phyloP scores from a whole-genome alignment of 2,797 vertebrate genomes.

The Alfaro cultratus region DNA sequence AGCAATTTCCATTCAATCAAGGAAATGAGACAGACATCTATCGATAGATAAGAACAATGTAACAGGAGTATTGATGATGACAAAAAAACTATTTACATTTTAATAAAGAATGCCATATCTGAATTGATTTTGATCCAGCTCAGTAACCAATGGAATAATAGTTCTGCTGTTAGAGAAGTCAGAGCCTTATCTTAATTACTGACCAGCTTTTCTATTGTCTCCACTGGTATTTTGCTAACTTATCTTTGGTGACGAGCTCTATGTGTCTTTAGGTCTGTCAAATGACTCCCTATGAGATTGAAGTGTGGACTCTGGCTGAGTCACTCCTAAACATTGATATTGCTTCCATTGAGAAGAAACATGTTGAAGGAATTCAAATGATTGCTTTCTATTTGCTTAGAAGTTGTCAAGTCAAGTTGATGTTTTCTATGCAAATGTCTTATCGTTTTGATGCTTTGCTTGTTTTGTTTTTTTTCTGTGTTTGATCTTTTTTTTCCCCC shows the following conservation, averaged over 20 bases:
- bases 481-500: neutral
- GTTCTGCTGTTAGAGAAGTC: neutral
- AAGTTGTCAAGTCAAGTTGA: neutral
- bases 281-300: neutral
- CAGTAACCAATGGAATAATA: neutral
- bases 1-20: neutral
- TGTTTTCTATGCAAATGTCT: neutral
- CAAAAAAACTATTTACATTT: neutral
- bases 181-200: neutral
- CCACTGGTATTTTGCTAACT: neutral
- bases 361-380: neutral
- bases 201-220: neutral
- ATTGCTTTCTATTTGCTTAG: neutral
- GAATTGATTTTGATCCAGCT: neutral
- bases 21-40: neutral
- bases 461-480: neutral
- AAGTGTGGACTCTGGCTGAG: neutral
- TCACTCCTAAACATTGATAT: neutral
- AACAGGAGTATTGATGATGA: neutral
- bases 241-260: neutral
- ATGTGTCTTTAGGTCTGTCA: neutral
- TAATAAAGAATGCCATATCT: neutral
- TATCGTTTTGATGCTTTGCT: neutral
- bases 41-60: neutral
- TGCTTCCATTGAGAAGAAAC: neutral